A percentile compares a stretch with the other conserved stretches of the same genome.
Evolutionary conservation across 2,888 invertebrate species (phyloP).

Genomic region (Tetropium fuscum): DNA sequence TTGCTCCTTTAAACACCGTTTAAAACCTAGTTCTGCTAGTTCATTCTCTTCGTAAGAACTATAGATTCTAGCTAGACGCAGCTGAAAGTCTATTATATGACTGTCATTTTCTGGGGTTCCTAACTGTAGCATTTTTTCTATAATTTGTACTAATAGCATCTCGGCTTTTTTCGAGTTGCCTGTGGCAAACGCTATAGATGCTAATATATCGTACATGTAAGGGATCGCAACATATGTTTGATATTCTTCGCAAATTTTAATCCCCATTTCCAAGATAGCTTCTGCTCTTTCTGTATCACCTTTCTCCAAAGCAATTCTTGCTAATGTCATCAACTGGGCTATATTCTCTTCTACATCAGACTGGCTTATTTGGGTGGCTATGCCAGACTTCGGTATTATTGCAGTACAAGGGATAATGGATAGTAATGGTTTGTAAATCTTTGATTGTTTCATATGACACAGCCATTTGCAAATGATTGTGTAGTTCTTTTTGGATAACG

Average conservation of each 20-base stretch:
- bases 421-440: neutral
- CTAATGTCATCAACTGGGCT: slow-evolving; percentile 60
- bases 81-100: slow-evolving; percentile 64
- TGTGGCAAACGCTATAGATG: slow-evolving; percentile 63
- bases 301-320: slow-evolving; percentile 59
- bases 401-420: neutral
- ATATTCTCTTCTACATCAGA: slow-evolving; percentile 61
- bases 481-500: slow-evolving; percentile 3
- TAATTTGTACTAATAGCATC: slow-evolving; percentile 60
- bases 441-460: neutral
- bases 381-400: slow-evolving; percentile 8
- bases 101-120: slow-evolving; percentile 59
- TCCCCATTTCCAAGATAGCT: slow-evolving; percentile 61
- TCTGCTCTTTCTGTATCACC: slow-evolving; percentile 62
- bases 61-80: slow-evolving; percentile 65
- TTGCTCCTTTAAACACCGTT: slow-evolving; percentile 62
- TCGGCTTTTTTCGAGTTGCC: slow-evolving; percentile 64
- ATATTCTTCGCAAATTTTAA: slow-evolving; percentile 63
- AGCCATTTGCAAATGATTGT: slow-evolving; percentile 16
- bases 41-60: slow-evolving; percentile 58
- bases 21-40: slow-evolving; percentile 65
- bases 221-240: slow-evolving; percentile 60
- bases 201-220: slow-evolving; percentile 65
- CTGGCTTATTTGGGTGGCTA: slow-evolving; percentile 27
- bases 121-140: slow-evolving; percentile 62